A percentile compares a stretch with the other conserved stretches of the same genome.
phyloP scores from a whole-genome alignment of 2,888 invertebrate genomes.

The Mythimna lalbum region DNA sequence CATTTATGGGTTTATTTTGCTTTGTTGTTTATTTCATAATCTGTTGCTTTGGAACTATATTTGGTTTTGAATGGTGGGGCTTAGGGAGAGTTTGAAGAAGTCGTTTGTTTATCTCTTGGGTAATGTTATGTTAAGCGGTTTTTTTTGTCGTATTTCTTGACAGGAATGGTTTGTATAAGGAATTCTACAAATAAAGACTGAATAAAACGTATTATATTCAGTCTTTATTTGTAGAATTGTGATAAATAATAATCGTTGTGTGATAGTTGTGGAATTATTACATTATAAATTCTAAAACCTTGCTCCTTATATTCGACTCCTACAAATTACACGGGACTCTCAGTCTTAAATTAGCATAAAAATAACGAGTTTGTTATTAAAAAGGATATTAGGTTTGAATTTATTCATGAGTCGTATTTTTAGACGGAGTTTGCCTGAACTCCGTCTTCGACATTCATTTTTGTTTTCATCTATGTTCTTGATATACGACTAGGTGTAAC shows the following conservation, averaged over 20 bases:
- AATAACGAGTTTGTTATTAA: slow-evolving; percentile 59
- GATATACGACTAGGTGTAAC: background rate
- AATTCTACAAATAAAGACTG: no score
- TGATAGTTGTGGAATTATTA: no score
- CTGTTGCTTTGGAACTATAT: slow-evolving; percentile 38
- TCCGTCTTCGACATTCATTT: slow-evolving; percentile 27
- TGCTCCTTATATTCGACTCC: slow-evolving; percentile 25
- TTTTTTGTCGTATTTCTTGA: background rate
- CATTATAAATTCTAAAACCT: slow-evolving; percentile 7
- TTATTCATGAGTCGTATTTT: slow-evolving; percentile 55
- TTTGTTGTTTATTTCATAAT: slow-evolving; percentile 54
- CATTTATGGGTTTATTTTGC: slow-evolving; percentile 58
- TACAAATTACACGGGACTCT: slow-evolving; percentile 48
- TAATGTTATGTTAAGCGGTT: background rate
- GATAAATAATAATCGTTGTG: no score
- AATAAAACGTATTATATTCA: no score
- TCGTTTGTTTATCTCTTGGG: slow-evolving; percentile 7
- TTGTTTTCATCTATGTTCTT: background rate
- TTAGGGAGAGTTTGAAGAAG: background rate
- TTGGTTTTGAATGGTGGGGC: slow-evolving; percentile 24
- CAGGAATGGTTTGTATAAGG: background rate
- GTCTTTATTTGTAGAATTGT: no score
- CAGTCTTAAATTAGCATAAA: slow-evolving; percentile 55
- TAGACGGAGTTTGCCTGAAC: slow-evolving; percentile 21
- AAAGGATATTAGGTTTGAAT: slow-evolving; percentile 50